Evolutionary conservation across 2,113 vertebrate genomes (phyloP).

Genomic region (Scartelaos histophorus): DNA sequence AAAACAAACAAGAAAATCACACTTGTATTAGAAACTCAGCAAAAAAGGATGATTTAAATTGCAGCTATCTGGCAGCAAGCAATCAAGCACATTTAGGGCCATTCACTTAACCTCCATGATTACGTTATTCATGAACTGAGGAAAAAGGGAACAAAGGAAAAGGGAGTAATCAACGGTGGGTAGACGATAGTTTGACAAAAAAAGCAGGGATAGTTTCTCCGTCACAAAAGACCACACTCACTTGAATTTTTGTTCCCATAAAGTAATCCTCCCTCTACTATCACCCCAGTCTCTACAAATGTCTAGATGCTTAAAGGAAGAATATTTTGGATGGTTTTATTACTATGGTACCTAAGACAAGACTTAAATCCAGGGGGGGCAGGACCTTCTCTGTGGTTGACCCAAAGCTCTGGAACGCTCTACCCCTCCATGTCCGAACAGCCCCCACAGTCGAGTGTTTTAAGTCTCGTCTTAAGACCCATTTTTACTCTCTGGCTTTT

Average conservation of each 20-base stretch:
- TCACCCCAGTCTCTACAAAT: background rate
- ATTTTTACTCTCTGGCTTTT: too few species aligned
- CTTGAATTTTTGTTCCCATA: background rate
- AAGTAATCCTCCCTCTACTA: background rate
- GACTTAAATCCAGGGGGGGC: too few species aligned
- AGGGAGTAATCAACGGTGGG: conserved; percentile 45
- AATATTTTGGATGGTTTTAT: too few species aligned
- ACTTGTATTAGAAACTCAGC: conserved; percentile 44
- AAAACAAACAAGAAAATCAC: conserved; percentile 26
- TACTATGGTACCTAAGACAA: too few species aligned
- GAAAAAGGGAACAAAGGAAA: conserved; percentile 39
- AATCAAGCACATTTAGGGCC: conserved; percentile 57
- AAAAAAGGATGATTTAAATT: conserved; percentile 47
- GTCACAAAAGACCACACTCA: conserved; percentile 28
- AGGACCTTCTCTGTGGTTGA: too few species aligned
- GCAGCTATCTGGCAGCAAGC: conserved; percentile 34
- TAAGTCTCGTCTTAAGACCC: too few species aligned
- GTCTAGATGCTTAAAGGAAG: background rate
- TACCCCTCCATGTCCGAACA: too few species aligned
- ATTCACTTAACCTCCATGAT: conserved; percentile 59
- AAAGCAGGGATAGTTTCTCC: conserved; percentile 25
- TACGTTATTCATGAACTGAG: conserved; percentile 64
- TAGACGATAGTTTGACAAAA: conserved; percentile 35
- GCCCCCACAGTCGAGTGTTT: too few species aligned
- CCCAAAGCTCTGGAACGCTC: too few species aligned